A percentile compares a stretch with the other conserved stretches of the same genome.
These are phyloP conservation scores for Syngnathoides biaculeatus DNA, from an alignment of 2,113 vertebrate genomes.

Conservation along the genomic window DNA sequence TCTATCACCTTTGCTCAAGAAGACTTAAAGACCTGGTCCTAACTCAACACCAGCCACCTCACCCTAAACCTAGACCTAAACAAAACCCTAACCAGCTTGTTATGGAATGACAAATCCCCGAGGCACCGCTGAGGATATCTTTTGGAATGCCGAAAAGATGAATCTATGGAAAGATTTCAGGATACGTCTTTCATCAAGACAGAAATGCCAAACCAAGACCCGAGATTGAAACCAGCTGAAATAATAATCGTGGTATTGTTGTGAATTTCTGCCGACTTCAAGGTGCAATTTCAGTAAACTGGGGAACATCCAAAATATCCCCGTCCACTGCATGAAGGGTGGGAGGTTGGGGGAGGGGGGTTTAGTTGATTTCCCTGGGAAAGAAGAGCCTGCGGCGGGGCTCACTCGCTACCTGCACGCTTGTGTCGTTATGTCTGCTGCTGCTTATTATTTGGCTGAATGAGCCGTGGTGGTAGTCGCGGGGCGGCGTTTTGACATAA, in stretches of 20 bases:
- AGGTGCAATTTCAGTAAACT: constrained; percentile 19
- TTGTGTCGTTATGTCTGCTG: constrained; percentile 57
- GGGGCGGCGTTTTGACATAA: constrained; percentile 81
- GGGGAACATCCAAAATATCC: constrained; percentile 1
- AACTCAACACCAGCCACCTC: not conserved
- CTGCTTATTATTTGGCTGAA: constrained; percentile 85
- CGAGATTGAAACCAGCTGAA: not conserved
- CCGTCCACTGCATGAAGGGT: constrained; percentile 20
- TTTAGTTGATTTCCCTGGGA: constrained; percentile 38
- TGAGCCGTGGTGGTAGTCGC: constrained; percentile 74
- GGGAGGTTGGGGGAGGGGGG: constrained; percentile 8
- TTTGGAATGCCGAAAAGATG: not conserved
- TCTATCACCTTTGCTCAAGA: too few species aligned
- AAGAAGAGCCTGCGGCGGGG: constrained; percentile 10
- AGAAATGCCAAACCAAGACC: not conserved
- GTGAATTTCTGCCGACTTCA: not conserved
- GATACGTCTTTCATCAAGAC: not conserved
- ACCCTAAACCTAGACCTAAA: not conserved
- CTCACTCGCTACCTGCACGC: constrained; percentile 12
- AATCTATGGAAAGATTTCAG: too few species aligned
- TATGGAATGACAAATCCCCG: not conserved
- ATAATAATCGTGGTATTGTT: not conserved
- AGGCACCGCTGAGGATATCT: not conserved
- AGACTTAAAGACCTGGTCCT: not conserved
- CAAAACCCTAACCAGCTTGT: not conserved